Base-by-base conservation (phyloP, 2,888 invertebrate species). In the Heliothis peltigera region DNA sequence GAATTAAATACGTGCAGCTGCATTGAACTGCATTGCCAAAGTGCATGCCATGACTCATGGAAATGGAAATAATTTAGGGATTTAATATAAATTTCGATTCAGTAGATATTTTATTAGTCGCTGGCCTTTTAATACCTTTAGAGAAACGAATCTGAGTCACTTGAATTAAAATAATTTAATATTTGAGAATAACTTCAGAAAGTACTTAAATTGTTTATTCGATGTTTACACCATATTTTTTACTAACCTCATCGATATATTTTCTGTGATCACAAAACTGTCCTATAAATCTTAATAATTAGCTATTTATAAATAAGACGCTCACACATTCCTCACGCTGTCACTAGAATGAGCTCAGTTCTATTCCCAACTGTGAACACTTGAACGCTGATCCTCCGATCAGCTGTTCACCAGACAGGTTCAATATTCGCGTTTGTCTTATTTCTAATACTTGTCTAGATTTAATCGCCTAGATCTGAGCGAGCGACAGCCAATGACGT, bases 1-100 rank as follows among this genome's bases (percentile, higher is more conserved):
- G 75, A 84, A 89, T 88, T 85, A 85, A 86, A 82, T 83, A 81
- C 81, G 32, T 84, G 80, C 87, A 88, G 83, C 82, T 86, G 86
- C n/a, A n/a, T n/a, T 71, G 72, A 55, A 48, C 46, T 19, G 17
- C 32, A 77, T 77, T 85, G 86, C 84, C 85, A 85, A 86, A 83
- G 55, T 66, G 54, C 62, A 56, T 66, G 28, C 28, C 42, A 32
- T 72, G 67, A 49, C 3, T 79, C 60, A 70, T 10, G 28, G 15
- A 51, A 39, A n/a, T 39, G 48, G 28, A 44, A 60, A 39, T 17
- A 49, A n/a, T 54, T 43, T 12, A 5, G 4, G 1, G 39, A 52
- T 35, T 18, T 17, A 4, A 42, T 15, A 56, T 44, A 56, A 2
- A 8, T 4, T 5, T 6, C 8, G 12, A n/a, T 48, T 5, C 3